Percentiles rank a stretch among this genome's conserved stretches.
phyloP scores from a whole-genome alignment of 2,797 vertebrate genomes.

The Hybognathus amarus region DNA sequence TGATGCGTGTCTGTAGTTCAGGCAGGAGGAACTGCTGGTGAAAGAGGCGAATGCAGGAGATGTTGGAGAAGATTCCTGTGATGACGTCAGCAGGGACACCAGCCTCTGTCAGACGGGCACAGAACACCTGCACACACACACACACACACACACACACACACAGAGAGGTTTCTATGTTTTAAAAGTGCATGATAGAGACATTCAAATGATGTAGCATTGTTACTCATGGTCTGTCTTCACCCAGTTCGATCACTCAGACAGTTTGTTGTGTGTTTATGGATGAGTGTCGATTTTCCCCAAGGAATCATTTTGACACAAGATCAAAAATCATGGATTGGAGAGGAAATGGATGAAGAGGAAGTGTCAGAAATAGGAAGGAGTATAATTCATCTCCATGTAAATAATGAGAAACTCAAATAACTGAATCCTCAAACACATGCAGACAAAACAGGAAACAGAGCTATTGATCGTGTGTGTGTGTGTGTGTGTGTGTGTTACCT shows the following conservation, averaged over 20 bases:
- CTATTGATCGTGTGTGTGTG: neutral
- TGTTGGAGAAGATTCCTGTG: conserved; percentile 98
- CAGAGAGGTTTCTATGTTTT: neutral
- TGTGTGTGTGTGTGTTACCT: conserved; percentile 77
- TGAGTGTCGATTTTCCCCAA: neutral
- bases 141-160: conserved; percentile 11
- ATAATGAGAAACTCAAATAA: neutral
- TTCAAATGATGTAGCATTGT: neutral
- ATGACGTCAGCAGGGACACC: conserved; percentile 90
- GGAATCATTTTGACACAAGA: neutral
- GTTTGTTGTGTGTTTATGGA: neutral
- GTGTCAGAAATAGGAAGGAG: conserved; percentile 16
- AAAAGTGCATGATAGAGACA: neutral
- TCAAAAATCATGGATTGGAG: neutral
- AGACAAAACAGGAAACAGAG: neutral
- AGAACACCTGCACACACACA: conserved; percentile 85
- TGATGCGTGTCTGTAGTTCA: conserved; percentile 92
- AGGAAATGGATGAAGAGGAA: neutral
- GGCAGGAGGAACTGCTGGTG: conserved; percentile 95
- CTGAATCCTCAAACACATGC: neutral
- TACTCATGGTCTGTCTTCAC: neutral
- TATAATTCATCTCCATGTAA: neutral
- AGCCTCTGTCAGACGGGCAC: conserved; percentile 87
- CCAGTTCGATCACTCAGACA: too few relatives aligned
- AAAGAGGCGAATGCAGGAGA: conserved; percentile 96